Percentiles rank a stretch among this genome's conserved stretches.
These are phyloP conservation scores for Nomada flava DNA, from an alignment of 2,888 invertebrate genomes.

Conservation along the genomic window DNA sequence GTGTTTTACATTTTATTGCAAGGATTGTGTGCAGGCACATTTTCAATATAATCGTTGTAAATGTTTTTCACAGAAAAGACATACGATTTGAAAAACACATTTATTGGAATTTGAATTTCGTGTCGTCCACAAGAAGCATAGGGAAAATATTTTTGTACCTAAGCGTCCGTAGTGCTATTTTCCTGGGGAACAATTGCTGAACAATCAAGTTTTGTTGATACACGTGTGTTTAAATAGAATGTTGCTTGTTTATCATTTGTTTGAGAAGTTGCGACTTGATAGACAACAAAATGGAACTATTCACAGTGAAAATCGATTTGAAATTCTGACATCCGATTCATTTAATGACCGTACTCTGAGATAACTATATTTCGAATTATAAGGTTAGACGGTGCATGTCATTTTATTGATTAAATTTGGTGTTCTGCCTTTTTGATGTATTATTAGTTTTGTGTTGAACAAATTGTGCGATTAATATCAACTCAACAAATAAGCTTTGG, in stretches of 20 bases:
- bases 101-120: too few relatives aligned
- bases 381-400: slow-evolving; percentile 59
- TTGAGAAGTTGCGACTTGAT: background rate
- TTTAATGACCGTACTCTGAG: slow-evolving; percentile 1
- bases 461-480: background rate
- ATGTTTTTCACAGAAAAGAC: background rate
- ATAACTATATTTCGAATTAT: slow-evolving; percentile 22
- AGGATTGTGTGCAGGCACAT: background rate
- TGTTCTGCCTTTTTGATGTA: slow-evolving; percentile 9
- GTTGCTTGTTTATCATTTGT: background rate
- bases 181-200: too few relatives aligned
- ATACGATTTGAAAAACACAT: background rate
- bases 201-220: background rate
- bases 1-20: background rate
- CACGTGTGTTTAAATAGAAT: slow-evolving; percentile 23
- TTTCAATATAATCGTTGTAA: background rate
- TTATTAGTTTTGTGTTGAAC: slow-evolving; percentile 1
- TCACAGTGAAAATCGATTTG: background rate
- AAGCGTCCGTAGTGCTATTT: too few relatives aligned
- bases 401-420: slow-evolving; percentile 44
- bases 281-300: slow-evolving; percentile 1
- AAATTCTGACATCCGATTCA: background rate
- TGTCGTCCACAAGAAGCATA: too few relatives aligned
- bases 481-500: slow-evolving; percentile 9
- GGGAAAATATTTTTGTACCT: too few relatives aligned